phyloP scores from a whole-genome alignment of 1,140 invertebrate genomes.

The Drosophila lacteicornis region DNA sequence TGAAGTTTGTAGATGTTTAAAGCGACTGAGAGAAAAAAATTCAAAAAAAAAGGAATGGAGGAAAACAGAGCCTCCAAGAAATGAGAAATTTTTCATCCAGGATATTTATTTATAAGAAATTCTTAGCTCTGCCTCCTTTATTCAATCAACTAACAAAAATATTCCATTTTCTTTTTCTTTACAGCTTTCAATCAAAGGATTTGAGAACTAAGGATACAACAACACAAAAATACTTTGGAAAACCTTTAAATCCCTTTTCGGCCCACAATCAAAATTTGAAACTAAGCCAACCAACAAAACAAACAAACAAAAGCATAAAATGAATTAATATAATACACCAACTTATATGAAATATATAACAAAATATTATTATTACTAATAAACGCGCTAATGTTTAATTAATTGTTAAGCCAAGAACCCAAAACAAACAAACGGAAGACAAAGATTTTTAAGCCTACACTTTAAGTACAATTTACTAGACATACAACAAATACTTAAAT shows the following conservation, averaged over 20 bases:
- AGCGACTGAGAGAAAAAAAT: constrained; percentile 32
- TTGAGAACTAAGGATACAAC: constrained; percentile 54
- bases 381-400: constrained; percentile 76
- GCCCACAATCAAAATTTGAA: constrained; percentile 71
- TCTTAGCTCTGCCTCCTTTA: background rate
- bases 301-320: constrained; percentile 16
- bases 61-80: constrained; percentile 4
- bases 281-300: constrained; percentile 31
- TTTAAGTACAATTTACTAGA: constrained; percentile 66
- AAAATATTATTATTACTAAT: constrained; percentile 36
- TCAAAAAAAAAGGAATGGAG: background rate
- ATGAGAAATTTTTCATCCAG: constrained; percentile 32
- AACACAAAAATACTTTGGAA: constrained; percentile 38
- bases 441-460: constrained; percentile 76
- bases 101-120: constrained; percentile 28
- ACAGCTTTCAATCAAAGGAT: constrained; percentile 76
- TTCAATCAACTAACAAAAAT: constrained; percentile 21
- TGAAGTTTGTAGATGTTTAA: constrained; percentile 78
- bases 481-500: constrained; percentile 30
- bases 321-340: constrained; percentile 38
- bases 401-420: constrained; percentile 74
- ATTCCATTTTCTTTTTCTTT: background rate
- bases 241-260: constrained; percentile 50
- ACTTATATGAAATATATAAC: constrained; percentile 38
- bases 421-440: constrained; percentile 84